Evolutionary conservation across 2,113 vertebrate genomes (phyloP), one percentile per base, ranked within the genome.

Genomic region (Eonycteris spelaea): DNA sequence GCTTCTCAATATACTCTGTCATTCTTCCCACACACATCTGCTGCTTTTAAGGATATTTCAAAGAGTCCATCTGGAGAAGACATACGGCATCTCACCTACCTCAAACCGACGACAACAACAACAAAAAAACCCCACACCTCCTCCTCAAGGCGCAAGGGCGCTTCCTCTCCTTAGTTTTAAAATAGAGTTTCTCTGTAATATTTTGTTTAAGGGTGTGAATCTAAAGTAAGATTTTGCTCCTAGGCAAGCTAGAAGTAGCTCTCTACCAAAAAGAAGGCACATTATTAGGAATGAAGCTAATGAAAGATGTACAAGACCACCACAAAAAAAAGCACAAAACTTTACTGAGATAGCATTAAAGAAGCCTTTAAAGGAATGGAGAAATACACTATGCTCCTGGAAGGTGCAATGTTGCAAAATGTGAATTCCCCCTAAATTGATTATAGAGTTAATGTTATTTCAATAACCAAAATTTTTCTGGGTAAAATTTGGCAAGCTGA

Each of bases 1-100:
- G 97, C 97, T 98, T 98, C 98, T 98, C 97, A 53, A 97, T 96
- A 98, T 96, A 98, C 96, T 98, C 98, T 94, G 95, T 97, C 98
- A 97, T 97, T 98, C 98, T 98, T 98, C 98, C 98, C 98, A 98
- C 98, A 98, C 98, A 98, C 98, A 99, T 98, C 98, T 99, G 98
- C 98, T 98, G 98, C 98, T 97, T 97, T 94, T 97, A 98, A 98
- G 96, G 98, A 98, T 98, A 98, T 98, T 98, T 98, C 97, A 98
- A 98, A 98, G 97, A 97, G 95, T 98, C 98, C 98, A 99, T 99
- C 98, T 99, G 98, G 98, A 98, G 98, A 97, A 96, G 97, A 98
- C 98, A 98, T 86, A 97, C 97, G 98, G 98, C 97, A 98, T 98
- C 97, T 98, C 98, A 98, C 98, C 98, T 98, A 97, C 98, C 98